Base-by-base conservation (phyloP, 2,113 vertebrate genomes). In the Himantopus leucocephalus region DNA sequence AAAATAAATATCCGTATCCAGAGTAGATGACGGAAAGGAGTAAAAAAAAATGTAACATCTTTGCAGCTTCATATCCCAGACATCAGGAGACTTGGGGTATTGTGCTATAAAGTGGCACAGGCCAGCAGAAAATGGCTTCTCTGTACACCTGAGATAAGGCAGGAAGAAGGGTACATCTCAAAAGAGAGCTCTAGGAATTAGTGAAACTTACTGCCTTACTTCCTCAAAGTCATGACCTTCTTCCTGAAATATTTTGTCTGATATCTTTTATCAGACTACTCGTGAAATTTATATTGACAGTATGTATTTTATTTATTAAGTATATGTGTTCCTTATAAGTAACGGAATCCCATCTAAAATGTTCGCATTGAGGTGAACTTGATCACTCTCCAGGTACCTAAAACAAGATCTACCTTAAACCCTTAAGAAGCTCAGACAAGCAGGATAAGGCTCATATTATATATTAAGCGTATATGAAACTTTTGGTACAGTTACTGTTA, bases 61-160 rank as follows among this genome's bases (percentile, higher is more conserved):
- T 74, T 58, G 34, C 52, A 82, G 11, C 14, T 62, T 70, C 27
- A 12, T 43, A 22, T 58, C 8, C 12, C 24, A 48, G 1, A 24
- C 10, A 35, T 35, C 32, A 50, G 27, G 24, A 67, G 29, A 45
- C 19, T 48, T 0, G 0, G 23, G 4, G 8, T 23, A 4, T 58
- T 58, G 14, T 29, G 4, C 4, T 53, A 35, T 35, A 45, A 53
- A 0, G 5, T 50, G 14, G 2, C 24, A 52, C 5, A 66, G 4
- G 10, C 8, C 18, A 53, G 12, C 5, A 48, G 67, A 62, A 58
- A 39, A 53, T 22, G 4, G 1, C 53, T 81, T 80, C 14, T 76
- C 13, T 48, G 14, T 29, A 6, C 6, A 27, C 3, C 8, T 45
- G 21, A 50, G 24, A 34, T 39, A 59, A 84, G 23, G 8, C 11